These are phyloP conservation scores for Pempheris klunzingeri DNA, from an alignment of 2,797 vertebrate species.

Conservation along the genomic window DNA sequence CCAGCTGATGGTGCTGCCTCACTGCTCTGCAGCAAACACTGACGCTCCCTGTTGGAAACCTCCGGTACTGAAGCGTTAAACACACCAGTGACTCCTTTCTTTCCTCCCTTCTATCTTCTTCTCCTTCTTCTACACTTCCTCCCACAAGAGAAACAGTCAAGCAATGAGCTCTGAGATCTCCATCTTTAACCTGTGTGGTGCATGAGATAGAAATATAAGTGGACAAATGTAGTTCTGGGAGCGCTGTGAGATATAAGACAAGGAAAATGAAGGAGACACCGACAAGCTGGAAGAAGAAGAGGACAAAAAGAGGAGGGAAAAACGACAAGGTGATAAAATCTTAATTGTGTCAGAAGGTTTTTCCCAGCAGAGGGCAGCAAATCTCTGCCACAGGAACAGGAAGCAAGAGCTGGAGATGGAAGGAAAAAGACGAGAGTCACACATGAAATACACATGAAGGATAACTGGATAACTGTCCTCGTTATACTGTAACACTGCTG, in stretches of 20 bases:
- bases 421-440: background rate
- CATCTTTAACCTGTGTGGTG: background rate
- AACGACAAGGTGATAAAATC: background rate
- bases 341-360: background rate
- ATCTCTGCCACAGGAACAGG: background rate
- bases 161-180: no score
- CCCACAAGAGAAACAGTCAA: no score
- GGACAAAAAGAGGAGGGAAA: background rate
- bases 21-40: no score
- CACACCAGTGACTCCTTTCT: background rate
- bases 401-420: accelerated
- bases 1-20: no score
- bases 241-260: background rate
- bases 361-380: slow-evolving; percentile 55
- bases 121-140: no score
- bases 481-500: no score
- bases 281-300: background rate
- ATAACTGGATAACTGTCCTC: no score
- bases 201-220: background rate
- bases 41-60: slow-evolving; percentile 6
- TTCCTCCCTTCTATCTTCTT: background rate
- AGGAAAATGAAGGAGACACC: background rate
- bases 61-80: background rate
- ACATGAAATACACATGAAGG: background rate
- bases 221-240: background rate